Base-by-base conservation (phyloP, 2,113 vertebrate genomes). In the Ceuthmochares aereus region DNA sequence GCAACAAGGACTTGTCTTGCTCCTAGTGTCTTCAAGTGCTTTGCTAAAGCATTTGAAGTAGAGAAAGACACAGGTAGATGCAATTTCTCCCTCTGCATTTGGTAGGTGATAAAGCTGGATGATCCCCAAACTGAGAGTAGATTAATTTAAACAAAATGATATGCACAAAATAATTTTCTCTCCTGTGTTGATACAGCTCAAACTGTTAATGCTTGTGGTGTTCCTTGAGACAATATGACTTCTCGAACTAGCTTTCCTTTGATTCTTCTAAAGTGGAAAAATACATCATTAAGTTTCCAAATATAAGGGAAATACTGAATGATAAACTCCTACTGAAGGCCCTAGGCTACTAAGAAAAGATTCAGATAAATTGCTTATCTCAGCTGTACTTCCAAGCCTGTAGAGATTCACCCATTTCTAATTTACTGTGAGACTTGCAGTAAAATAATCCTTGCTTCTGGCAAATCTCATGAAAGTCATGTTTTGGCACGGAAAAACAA, bases 291-390 rank as follows among this genome's bases (percentile, higher is more conserved):
- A 73, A 72, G 34, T 91, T 59, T 87, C 20, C 30, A 96, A 68
- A 72, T 3, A 40, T 36, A 36, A 12, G 16, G 43, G 43, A 23
- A 81, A 83, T 77, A 21, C 4, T 66, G 58, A 84, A 63, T 79
- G 40, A 67, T 49, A 85, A 83, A 84, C 9, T 85, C 36, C 40
- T 20, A 49, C 27, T 54, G 77, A 89, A 94, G 34, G 45, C 87
- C 54, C 29, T 59, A 80, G 81, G 81, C 58, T 25, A 79, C 20
- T 58, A 72, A 62, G 43, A 87, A 87, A 89, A 69, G 5, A 87
- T 93, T 75, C 66, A 69, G 58, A 84, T 66, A 87, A 89, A 81
- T 87, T 84, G 21, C 70, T 92, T 95, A 82, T 91, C 77, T 91
- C 27, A 68, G 45, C 36, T 89, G 16, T 40, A 59, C 58, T 89